Base-by-base conservation (phyloP, 1,140 invertebrate genomes). In the Eriosoma lanigerum region DNA sequence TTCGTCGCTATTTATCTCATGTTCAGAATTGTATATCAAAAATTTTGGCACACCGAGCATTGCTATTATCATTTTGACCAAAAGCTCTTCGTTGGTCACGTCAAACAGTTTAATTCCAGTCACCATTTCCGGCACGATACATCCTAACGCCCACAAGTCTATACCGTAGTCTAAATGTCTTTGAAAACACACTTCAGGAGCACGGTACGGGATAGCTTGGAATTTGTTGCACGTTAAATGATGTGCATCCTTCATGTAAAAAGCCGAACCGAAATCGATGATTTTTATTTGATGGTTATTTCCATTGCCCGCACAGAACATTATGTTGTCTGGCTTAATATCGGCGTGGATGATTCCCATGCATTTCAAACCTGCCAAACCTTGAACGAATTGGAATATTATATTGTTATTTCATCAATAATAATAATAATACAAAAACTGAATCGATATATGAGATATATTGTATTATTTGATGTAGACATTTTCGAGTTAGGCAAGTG, bases 61-160 rank as follows among this genome's bases (percentile, higher is more conserved):
- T 5, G 15, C 21, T 12, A 54, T 38, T 1, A 73, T 54, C 46
- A 73, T 3, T 52, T 54, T 73, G 26, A 73, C 12, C 8, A 73
- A 52, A 13, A 44, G 48, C 0, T 73, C 48, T 21, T 73, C 70
- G 0, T 73, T 24, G 19, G 26, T 13, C 24, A 54, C 70, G 17
- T 54, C 70, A 17, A 73, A 73, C 48, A 73, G 12, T 19, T 54
- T 54, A n/a, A 54, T 9, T 0, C 70, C 70, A 8, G 70, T 73
- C 10, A 73, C 50, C 0, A 73, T 73, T 73, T 73, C 70, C 5
- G 70, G 70, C 70, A 73, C 32, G 17, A 73, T 73, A n/a, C 70
- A 73, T 13, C 70, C 70, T 26, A 73, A 15, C 1, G 70, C 13
- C 70, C 70, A 73, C 19, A 73, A 12, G 19, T 73, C 70, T 9